These are phyloP conservation scores for Rhabdomys dilectus DNA, from an alignment of 2,113 vertebrate species.

Conservation along the genomic window DNA sequence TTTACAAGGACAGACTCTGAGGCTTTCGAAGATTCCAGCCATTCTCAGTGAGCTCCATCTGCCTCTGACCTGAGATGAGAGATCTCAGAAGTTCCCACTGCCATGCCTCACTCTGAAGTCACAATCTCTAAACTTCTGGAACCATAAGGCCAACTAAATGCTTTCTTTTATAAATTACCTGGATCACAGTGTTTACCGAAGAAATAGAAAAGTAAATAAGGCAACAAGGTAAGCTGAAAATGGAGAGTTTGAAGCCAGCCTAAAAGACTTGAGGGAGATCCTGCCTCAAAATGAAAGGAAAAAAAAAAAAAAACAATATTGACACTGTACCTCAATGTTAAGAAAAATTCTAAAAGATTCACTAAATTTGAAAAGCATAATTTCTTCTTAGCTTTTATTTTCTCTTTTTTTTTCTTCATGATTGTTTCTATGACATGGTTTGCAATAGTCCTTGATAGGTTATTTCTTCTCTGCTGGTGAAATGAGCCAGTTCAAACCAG, in stretches of 20 bases:
- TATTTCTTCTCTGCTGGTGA: too few species aligned
- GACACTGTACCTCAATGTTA: background rate
- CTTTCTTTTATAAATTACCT: background rate
- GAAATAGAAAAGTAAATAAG: background rate
- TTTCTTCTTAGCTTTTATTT: background rate
- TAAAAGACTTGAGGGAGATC: background rate
- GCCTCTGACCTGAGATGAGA: background rate
- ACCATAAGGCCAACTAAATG: background rate
- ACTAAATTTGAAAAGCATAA: background rate
- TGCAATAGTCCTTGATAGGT: background rate
- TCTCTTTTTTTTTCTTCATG: background rate
- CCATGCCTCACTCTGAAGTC: background rate
- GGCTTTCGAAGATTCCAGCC: background rate
- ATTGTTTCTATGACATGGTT: constrained; percentile 30
- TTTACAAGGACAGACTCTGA: background rate
- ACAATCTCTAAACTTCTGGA: background rate
- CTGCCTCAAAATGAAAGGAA: background rate
- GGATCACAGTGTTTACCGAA: background rate
- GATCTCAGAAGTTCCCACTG: background rate
- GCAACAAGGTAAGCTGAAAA: background rate
- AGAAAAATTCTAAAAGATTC: background rate
- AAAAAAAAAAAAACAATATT: background rate
- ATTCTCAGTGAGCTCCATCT: background rate
- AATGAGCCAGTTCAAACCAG: too few species aligned
- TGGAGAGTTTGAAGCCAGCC: background rate